Conservation (phyloP, 2,888 invertebrate species). For the Trichacis sp. region DNA sequence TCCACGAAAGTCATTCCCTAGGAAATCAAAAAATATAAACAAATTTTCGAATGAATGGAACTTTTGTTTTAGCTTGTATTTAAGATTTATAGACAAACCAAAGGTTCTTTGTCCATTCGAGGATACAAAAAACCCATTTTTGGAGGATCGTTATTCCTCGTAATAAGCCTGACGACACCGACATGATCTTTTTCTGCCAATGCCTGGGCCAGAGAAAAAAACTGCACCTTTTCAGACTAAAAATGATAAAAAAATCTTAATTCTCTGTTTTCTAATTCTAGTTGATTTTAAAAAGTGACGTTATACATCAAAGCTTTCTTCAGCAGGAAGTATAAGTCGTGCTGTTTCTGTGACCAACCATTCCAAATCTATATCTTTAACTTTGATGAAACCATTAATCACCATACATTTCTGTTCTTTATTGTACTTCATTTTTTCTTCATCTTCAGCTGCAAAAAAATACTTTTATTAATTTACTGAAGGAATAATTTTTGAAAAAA, state of each 20-base stretch:
- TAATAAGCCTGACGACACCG: background rate
- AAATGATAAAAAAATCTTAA: too few species aligned
- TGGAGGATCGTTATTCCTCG: background rate
- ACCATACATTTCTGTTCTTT: background rate
- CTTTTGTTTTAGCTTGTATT: too few species aligned
- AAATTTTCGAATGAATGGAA: too few species aligned
- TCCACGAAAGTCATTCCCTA: background rate
- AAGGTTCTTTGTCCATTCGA: background rate
- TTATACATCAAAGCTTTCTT: background rate
- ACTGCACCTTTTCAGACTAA: background rate
- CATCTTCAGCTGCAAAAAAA: background rate
- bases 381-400: background rate
- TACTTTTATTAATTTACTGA: too few species aligned
- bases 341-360: background rate
- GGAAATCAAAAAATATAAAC: too few species aligned
- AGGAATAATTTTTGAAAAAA: too few species aligned
- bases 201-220: background rate
- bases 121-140: constrained; percentile 1
- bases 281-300: too few species aligned
- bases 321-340: background rate
- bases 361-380: background rate
- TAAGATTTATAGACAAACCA: background rate
- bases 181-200: background rate
- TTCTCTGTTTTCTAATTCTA: too few species aligned
- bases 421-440: background rate